Percentiles rank a stretch among this genome's conserved stretches.
Conservation (phyloP, 2,888 invertebrate genomes). For the Scaptomyza flava region DNA sequence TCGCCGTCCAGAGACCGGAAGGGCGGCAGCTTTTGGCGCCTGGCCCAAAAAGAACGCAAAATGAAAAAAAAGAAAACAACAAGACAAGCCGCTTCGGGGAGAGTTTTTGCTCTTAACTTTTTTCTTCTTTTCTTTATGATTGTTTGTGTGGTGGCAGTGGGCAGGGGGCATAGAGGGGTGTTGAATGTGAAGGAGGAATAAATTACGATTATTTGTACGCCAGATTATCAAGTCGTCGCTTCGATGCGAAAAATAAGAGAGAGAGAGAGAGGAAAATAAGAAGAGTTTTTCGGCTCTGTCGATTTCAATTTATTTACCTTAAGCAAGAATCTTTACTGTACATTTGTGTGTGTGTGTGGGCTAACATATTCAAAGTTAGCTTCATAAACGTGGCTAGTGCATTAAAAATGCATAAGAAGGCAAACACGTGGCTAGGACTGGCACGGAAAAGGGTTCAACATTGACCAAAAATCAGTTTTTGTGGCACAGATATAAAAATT, state of each 20-base stretch:
- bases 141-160: background rate
- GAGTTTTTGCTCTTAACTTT: constrained; percentile 25
- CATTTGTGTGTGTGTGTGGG: background rate
- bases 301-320: constrained; percentile 31
- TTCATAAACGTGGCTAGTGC: constrained; percentile 39
- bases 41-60: constrained; percentile 36
- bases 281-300: constrained; percentile 28
- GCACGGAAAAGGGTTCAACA: constrained; percentile 43
- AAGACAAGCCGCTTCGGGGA: constrained; percentile 1
- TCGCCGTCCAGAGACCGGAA: constrained; percentile 61
- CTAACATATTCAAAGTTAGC: constrained; percentile 20
- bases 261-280: too few species aligned
- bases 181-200: constrained; percentile 58
- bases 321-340: background rate
- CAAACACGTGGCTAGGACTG: constrained; percentile 62
- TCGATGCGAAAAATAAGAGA: constrained; percentile 20
- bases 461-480: constrained; percentile 33
- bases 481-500: constrained; percentile 32
- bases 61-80: background rate
- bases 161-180: constrained; percentile 11
- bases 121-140: constrained; percentile 11
- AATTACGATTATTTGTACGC: constrained; percentile 72
- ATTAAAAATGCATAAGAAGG: constrained; percentile 58
- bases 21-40: constrained; percentile 67
- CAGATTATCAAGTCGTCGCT: constrained; percentile 67